Evolutionary conservation across 2,797 vertebrate species (phyloP).

Genomic region (Alcedo quadribrachys): DNA sequence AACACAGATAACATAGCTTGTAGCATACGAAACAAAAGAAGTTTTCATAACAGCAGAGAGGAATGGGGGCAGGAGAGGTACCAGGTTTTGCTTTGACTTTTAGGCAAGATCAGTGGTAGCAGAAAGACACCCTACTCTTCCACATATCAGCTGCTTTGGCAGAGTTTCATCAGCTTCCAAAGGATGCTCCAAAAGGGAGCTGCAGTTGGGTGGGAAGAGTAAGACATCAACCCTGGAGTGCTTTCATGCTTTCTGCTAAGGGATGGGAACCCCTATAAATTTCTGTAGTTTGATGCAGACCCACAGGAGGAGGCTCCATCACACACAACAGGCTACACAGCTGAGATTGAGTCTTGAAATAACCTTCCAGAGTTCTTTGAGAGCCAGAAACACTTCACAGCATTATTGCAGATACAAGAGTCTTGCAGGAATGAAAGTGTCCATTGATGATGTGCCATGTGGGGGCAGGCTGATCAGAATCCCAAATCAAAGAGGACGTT

Average conservation of each 20-base stretch:
- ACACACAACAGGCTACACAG: background rate
- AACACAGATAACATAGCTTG: background rate
- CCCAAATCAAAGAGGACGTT: background rate
- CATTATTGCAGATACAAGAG: background rate
- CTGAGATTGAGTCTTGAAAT: conserved; percentile 2
- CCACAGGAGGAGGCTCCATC: background rate
- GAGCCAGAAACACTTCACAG: conserved; percentile 24
- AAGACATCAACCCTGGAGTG: background rate
- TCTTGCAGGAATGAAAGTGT: conserved; percentile 8
- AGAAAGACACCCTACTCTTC: background rate
- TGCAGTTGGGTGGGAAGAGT: background rate
- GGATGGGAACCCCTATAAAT: background rate
- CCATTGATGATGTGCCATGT: conserved; percentile 33
- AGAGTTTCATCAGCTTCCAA: background rate
- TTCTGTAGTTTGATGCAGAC: background rate
- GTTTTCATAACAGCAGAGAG: accelerated
- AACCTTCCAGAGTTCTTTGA: conserved; percentile 22
- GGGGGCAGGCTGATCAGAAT: background rate
- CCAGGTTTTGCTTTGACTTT: background rate
- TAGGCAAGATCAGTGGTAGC: background rate
- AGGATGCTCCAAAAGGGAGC: background rate
- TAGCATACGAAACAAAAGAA: background rate
- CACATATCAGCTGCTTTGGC: background rate
- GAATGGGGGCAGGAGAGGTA: background rate
- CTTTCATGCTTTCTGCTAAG: background rate